A percentile compares a stretch with the other conserved stretches of the same genome.
phyloP scores from a whole-genome alignment of 30 jellyfish, hydroid and myxozoan species.

The Catostylus mosaicus region DNA sequence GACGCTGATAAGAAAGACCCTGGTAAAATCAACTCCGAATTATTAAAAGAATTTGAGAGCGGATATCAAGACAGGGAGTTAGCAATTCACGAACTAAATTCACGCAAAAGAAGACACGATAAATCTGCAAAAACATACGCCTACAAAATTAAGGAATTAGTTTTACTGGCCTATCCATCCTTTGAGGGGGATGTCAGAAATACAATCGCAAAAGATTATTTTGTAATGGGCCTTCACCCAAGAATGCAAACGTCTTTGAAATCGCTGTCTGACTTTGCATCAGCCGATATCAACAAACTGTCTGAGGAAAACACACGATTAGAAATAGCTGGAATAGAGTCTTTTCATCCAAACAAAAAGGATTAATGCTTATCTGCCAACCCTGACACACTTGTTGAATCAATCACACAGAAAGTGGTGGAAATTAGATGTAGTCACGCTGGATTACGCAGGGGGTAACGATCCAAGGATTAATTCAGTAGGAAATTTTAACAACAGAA shows the following conservation, averaged over 20 bases:
- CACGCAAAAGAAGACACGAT: slow-evolving; percentile 11
- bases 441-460: not conserved
- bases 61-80: slow-evolving; percentile 26
- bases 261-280: slow-evolving; percentile 12
- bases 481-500: not conserved
- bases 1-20: not conserved
- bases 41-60: slow-evolving; percentile 19
- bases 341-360: not conserved
- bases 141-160: not conserved
- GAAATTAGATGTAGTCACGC: not conserved
- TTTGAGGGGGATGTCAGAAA: slow-evolving; percentile 12
- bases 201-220: slow-evolving; percentile 42
- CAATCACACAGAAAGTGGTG: not conserved
- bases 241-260: slow-evolving; percentile 47
- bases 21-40: not conserved
- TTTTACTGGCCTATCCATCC: slow-evolving; percentile 40
- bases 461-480: not conserved
- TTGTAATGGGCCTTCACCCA: slow-evolving; percentile 44
- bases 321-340: slow-evolving; percentile 52
- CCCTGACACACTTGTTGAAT: not conserved
- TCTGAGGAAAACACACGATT: too few relatives aligned
- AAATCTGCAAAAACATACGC: slow-evolving; percentile 46
- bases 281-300: slow-evolving; percentile 8
- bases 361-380: not conserved
- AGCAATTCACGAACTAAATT: slow-evolving; percentile 23